Base-by-base conservation (phyloP, 2,888 invertebrate species). In the Cheilosia vernalis region DNA sequence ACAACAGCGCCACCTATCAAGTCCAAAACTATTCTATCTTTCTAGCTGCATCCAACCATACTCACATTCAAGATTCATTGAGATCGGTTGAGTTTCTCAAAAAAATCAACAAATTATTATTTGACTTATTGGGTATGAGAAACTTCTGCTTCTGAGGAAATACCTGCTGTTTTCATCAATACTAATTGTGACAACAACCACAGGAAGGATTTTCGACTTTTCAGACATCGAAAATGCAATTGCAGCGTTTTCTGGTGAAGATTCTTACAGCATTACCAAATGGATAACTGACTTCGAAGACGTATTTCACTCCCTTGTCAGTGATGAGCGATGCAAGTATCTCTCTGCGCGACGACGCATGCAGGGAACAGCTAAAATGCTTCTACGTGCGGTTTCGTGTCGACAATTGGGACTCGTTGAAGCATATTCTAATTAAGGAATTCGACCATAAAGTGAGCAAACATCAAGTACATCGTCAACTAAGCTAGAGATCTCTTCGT, bases 251-350 rank as follows among this genome's bases (percentile, higher is more conserved):
- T 19, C 42, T 27, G 60, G 13, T 24, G 42, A 60, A 7, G 42
- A 60, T n/a, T 42, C 40, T 2, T 60, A 60, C 24, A 15, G 42
- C 24, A 24, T 60, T 42, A 19, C 3, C 7, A 42, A 60, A 13
- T 60, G 24, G 24, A 24, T 60, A 21, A 10, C 7, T 6, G 27
- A 60, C 21, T 60, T 60, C 1, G 60, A 60, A 24, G 42, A 60
- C 7, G 24, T 60, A 9, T 24, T 42, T 10, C 40, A 40, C 21
- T 27, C 60, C 1, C 42, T 42, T 4, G n/a, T 21, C 13, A 42
- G 42, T 24, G 24, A 27, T 15, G 42, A 60, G n/a, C 42, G 60
- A 13, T 24, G 60, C 40, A 40, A 60, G 33, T 60, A 24, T n/a
- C 17, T 60, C 24, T 19, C 42, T 60, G 42, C 60, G 4, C 40